Conservation (phyloP, 2,797 vertebrate genomes). For the Bradypodion ventrale region DNA sequence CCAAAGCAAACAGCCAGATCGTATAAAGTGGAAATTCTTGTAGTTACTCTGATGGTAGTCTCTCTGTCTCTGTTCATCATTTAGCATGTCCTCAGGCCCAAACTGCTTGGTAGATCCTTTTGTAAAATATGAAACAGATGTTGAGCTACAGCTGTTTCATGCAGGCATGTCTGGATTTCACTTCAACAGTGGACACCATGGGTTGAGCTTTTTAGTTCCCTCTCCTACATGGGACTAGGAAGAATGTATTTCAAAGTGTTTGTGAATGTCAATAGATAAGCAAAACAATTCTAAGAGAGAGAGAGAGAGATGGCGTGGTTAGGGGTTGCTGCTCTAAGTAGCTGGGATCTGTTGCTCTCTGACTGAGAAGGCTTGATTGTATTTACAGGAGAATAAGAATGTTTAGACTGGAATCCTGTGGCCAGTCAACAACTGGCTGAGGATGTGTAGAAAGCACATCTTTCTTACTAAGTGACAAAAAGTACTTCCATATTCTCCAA, state of each 20-base stretch:
- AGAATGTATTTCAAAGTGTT: neutral
- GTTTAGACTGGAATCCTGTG: too few species aligned
- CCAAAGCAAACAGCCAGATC: neutral
- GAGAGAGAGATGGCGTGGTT: too few species aligned
- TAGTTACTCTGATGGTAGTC: neutral
- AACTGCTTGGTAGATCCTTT: neutral
- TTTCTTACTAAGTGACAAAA: too few species aligned
- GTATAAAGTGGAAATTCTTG: neutral
- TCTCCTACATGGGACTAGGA: neutral
- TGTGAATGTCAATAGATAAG: neutral
- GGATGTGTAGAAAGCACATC: too few species aligned
- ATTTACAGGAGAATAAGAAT: neutral
- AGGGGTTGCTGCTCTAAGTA: too few species aligned
- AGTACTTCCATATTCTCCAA: too few species aligned
- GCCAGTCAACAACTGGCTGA: too few species aligned
- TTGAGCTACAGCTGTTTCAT: neutral
- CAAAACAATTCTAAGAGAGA: neutral
- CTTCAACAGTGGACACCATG: neutral
- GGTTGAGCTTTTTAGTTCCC: neutral
- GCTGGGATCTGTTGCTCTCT: neutral
- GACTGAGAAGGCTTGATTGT: neutral
- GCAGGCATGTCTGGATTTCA: neutral
- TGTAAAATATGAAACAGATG: neutral
- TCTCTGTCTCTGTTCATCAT: neutral
- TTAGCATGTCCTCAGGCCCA: neutral